Evolutionary conservation across 2,888 invertebrate genomes (phyloP), one percentile per base, ranked within the genome.

Genomic region (Tetrapedia diversipes): DNA sequence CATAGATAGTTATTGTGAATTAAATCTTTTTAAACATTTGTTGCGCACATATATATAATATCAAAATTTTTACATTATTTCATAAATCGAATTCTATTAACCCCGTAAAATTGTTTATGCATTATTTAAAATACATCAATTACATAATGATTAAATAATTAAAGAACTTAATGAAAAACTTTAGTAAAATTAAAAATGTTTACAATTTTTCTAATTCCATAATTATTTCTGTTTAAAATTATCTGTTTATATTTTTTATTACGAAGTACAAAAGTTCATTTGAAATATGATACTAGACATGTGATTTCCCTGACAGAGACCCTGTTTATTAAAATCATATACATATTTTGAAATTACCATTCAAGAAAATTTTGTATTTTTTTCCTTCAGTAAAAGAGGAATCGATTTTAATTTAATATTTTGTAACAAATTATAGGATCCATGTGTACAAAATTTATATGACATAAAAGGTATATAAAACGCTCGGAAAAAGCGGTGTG

Each of bases 401-500:
- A 83, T 81, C 7, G 85, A 74, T 80, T 90, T 90, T 51, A 89
- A 86, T 77, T 90, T 92, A 39, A 86, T 93, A 89, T 93, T 94
- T 82, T 92, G 93, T 77, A 97, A 92, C 75, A 97, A 93, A 92
- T 95, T 96, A 87, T 97, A 95, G 84, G 95, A 94, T 7, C 95
- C 96, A 88, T 95, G 97, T 19, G 93, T 93, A 61, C 95, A 94
- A 89, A 94, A 94, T 84, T 93, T 93, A 84, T 94, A 93, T 14
- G 95, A 95, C 29, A 96, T 84, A 87, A 95, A 94, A 56, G 98
- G 98, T 90, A 98, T 93, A 92, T 97, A 98, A 91, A 98, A 98
- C 4, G 98, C 96, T 89, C 98, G 93, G 85, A 96, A 95, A 63
- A 97, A 92, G 82, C 92, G 92, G 89, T 96, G 94, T 0, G 97